These are phyloP conservation scores for Petromus typicus DNA, from an alignment of 2,113 vertebrate species.

Conservation along the genomic window DNA sequence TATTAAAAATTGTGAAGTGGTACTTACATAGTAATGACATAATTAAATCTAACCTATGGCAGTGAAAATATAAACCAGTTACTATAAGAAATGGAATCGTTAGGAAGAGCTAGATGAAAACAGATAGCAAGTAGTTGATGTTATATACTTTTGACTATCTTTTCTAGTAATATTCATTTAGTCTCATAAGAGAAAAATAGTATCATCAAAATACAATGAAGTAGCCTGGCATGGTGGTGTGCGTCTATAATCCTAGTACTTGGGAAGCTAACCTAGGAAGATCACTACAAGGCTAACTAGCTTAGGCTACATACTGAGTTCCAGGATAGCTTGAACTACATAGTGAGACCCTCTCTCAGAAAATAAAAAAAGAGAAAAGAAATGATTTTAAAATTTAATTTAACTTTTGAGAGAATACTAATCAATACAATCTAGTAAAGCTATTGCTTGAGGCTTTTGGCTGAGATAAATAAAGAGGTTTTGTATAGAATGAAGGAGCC, in stretches of 20 bases:
- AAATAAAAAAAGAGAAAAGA: neutral
- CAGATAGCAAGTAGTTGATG: conserved; percentile 22
- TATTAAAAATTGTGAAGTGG: conserved; percentile 35
- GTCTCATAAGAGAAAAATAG: neutral
- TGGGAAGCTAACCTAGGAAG: neutral
- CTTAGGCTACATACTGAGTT: neutral
- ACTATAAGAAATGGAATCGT: conserved; percentile 48
- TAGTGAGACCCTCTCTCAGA: neutral
- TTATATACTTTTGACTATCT: conserved; percentile 30
- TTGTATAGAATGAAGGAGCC: neutral
- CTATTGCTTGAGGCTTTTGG: conserved; percentile 14
- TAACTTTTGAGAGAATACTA: conserved; percentile 20
- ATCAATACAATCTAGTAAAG: neutral
- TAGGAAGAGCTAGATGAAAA: conserved; percentile 34
- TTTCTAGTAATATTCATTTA: conserved; percentile 38
- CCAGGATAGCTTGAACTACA: neutral
- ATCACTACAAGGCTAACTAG: neutral
- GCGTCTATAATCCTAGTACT: neutral
- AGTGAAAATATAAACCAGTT: conserved; percentile 38
- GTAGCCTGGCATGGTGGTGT: neutral
- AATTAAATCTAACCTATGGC: conserved; percentile 36
- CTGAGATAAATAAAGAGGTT: conserved; percentile 15
- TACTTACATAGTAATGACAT: conserved; percentile 3
- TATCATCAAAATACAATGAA: conserved; percentile 49
- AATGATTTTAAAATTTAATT: conserved; percentile 7